These are phyloP conservation scores for Meriones psammophilus DNA, from an alignment of 2,797 vertebrate species.

Conservation along the genomic window DNA sequence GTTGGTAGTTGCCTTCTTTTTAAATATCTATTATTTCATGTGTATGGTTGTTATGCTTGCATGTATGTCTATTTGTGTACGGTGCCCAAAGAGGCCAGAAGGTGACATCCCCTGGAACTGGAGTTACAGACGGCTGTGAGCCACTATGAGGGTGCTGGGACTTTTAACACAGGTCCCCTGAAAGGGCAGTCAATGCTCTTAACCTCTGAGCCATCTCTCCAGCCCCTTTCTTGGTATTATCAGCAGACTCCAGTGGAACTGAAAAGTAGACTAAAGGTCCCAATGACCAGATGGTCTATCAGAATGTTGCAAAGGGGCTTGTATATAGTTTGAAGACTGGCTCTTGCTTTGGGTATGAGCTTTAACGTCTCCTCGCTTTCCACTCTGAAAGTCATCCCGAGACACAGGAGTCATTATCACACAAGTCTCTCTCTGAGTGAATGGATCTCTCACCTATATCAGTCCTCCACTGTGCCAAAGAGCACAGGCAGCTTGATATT, in stretches of 20 bases:
- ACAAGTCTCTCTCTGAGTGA: neutral
- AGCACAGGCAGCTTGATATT: neutral
- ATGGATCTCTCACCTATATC: constrained; percentile 50
- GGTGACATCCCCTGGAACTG: neutral
- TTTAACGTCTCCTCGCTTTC: neutral
- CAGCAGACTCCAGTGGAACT: neutral
- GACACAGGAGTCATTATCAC: neutral
- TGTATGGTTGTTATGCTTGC: neutral
- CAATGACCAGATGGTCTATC: neutral
- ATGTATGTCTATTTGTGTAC: neutral
- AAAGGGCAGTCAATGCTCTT: neutral
- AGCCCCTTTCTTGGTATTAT: neutral
- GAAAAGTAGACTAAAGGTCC: neutral
- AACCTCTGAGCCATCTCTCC: neutral
- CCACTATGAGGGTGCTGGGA: neutral
- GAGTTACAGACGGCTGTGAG: neutral
- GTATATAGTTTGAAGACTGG: neutral
- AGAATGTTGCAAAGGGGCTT: constrained; percentile 13
- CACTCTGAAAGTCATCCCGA: neutral
- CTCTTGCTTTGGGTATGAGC: neutral
- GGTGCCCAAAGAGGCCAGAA: neutral
- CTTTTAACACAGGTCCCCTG: neutral
- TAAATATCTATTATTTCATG: no score
- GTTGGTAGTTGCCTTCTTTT: constrained; percentile 34
- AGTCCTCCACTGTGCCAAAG: neutral